Base-by-base conservation (phyloP, 2,888 invertebrate species). In the Sialis lutaria region DNA sequence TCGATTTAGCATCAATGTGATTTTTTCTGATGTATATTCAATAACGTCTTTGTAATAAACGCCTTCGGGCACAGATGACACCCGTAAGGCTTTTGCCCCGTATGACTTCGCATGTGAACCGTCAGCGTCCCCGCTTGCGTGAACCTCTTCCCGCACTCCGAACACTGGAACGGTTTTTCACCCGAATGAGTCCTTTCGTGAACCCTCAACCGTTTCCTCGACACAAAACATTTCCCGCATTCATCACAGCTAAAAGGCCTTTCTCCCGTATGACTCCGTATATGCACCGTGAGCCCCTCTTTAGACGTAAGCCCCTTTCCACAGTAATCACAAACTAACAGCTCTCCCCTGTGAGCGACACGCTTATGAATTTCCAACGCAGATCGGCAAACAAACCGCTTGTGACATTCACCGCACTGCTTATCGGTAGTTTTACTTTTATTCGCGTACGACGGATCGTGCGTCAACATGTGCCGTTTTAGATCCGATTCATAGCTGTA, bases 21-120 rank as follows among this genome's bases (percentile, higher is more conserved):
- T 22, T 22, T 22, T 42, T 68, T 67, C 54, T 69, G 60, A 55
- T 76, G 77, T 5, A 69, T 57, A 53, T 75, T 75, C 47, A 74
- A 57, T 48, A 75, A 74, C 0, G 74, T 70, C 22, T 68, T 64
- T 44, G 74, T 75, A 1, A 75, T 70, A 48, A 75, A 76, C 2
- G 72, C 69, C 47, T 70, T 72, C 0, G 69, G 72, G 41, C 75
- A 76, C 8, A 66, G 65, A 5, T 67, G 63, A 49, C 75, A 75
- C 1, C 68, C 61, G 51, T 69, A 70, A 12, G 72, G 61, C 46
- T 64, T 63, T 51, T 74, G 73, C 9, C 73, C 73, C 0, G 70
- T 72, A 48, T 74, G 74, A 49, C 68, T 68, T 37, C 73, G 57
- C 41, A 62, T 62, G 53, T 74, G 74, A 6, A 68, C 62, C 7